Percentiles rank a stretch among this genome's conserved stretches.
Conservation (phyloP, 1,140 invertebrate species). For the Sycophaga agraensis region DNA sequence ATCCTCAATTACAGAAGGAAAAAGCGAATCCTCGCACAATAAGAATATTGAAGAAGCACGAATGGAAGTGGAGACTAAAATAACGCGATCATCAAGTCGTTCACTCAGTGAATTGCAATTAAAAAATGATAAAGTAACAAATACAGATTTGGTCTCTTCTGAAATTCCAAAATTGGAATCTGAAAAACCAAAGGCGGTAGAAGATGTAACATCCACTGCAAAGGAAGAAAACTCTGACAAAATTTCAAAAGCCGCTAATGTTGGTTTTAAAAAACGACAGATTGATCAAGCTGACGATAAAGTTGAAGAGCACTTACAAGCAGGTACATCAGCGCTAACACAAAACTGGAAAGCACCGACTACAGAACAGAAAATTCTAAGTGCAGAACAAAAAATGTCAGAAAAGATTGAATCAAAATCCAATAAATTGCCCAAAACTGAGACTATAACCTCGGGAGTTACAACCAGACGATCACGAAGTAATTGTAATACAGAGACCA, state of each 20-base stretch:
- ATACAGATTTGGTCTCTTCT: background rate
- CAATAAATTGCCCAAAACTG: background rate
- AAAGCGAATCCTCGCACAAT: background rate
- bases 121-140: background rate
- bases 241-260: background rate
- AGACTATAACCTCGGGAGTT: background rate
- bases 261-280: background rate
- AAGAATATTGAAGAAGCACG: slow-evolving; percentile 1
- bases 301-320: too few relatives aligned
- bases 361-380: background rate
- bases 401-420: background rate
- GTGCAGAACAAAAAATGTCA: too few relatives aligned
- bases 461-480: slow-evolving; percentile 7
- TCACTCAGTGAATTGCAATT: background rate
- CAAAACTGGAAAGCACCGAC: background rate
- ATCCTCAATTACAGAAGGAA: background rate
- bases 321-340: background rate
- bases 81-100: background rate
- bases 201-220: background rate
- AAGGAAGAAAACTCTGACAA: too few relatives aligned
- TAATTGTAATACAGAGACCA: background rate
- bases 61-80: background rate
- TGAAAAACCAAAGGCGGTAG: background rate
- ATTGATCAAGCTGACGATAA: too few relatives aligned
- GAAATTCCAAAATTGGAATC: background rate